Evolutionary conservation across 2,888 invertebrate species (phyloP).

Genomic region (Octonoba sinensis): DNA sequence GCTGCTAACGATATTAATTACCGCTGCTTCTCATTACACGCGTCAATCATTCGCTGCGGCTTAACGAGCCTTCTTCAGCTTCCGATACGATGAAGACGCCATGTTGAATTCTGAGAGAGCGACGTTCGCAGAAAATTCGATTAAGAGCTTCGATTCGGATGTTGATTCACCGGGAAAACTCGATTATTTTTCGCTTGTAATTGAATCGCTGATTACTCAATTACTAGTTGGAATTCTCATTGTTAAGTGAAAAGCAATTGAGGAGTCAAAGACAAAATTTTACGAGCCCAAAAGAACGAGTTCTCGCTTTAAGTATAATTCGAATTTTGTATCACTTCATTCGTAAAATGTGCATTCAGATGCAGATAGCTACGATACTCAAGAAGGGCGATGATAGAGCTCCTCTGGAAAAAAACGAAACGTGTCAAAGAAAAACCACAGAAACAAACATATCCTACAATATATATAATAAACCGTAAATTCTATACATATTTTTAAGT

Average conservation of each 20-base stretch:
- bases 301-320: no score
- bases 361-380: no score
- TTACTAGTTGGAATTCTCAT: constrained; percentile 20
- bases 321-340: no score
- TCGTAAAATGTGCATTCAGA: no score
- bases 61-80: constrained; percentile 31
- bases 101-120: constrained; percentile 27
- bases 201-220: constrained; percentile 49
- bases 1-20: constrained; percentile 62
- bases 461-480: no score
- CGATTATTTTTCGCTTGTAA: constrained; percentile 46
- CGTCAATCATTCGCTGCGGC: constrained; percentile 54
- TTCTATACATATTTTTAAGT: no score
- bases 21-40: constrained; percentile 37
- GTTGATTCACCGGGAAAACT: constrained; percentile 45
- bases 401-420: no score
- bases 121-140: constrained; percentile 42
- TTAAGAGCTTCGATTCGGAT: constrained; percentile 50
- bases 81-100: constrained; percentile 33
- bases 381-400: no score
- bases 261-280: constrained; percentile 29
- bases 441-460: no score
- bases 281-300: background rate
- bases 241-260: constrained; percentile 38
- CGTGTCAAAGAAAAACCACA: no score